Conservation (phyloP, 1,140 invertebrate species). For the Drosophila aff. region DNA sequence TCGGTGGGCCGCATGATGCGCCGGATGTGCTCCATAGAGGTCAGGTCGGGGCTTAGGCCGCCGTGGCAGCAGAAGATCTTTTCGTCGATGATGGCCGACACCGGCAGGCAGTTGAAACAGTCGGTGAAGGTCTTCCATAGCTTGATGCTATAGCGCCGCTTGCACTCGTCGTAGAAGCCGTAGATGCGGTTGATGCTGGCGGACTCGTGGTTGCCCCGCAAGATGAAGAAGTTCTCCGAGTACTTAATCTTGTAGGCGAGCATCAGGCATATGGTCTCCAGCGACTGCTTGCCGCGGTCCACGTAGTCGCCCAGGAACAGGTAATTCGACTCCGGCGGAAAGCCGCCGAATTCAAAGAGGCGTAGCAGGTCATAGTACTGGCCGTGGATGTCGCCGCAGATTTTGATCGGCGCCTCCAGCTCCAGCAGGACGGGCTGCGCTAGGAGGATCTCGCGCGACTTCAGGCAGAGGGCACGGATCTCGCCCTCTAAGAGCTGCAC, state of each 20-base stretch:
- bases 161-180: slow-evolving; percentile 12
- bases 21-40: slow-evolving; percentile 9
- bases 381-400: slow-evolving; percentile 15
- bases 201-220: slow-evolving; percentile 13
- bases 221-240: slow-evolving; percentile 9
- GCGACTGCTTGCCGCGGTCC: slow-evolving; percentile 17
- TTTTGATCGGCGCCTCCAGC: slow-evolving; percentile 11
- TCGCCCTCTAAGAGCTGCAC: slow-evolving; percentile 8
- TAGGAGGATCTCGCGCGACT: slow-evolving; percentile 13
- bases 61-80: slow-evolving; percentile 16
- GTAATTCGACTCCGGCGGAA: slow-evolving; percentile 12
- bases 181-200: slow-evolving; percentile 17
- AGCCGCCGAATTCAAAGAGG: slow-evolving; percentile 8
- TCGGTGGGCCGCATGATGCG: slow-evolving; percentile 14
- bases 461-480: slow-evolving; percentile 8
- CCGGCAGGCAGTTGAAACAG: slow-evolving; percentile 14
- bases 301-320: slow-evolving; percentile 12
- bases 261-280: slow-evolving; percentile 16
- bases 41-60: slow-evolving; percentile 8
- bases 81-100: slow-evolving; percentile 7
- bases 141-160: slow-evolving; percentile 18
- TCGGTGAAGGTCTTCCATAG: slow-evolving; percentile 18
- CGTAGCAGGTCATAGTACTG: slow-evolving; percentile 13
- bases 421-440: slow-evolving; percentile 11
- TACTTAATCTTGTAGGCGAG: slow-evolving; percentile 14